Percentiles rank a stretch among this genome's conserved stretches.
Evolutionary conservation across 2,113 vertebrate genomes (phyloP).

Genomic region (Tychaedon coryphoeus): DNA sequence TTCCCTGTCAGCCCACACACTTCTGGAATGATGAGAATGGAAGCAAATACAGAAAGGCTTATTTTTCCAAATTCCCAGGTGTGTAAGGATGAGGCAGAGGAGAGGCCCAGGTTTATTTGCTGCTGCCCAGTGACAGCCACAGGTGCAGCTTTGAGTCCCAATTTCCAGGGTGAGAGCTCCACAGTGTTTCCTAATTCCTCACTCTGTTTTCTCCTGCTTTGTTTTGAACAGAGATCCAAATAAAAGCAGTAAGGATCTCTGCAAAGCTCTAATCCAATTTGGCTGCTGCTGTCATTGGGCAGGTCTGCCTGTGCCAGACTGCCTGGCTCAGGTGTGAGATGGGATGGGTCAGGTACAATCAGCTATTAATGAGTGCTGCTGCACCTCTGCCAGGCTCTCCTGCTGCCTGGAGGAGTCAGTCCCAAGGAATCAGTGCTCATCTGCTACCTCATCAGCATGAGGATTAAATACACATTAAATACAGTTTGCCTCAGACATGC

Average conservation of each 20-base stretch:
- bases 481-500: background rate
- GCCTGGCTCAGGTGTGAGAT: background rate
- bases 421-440: background rate
- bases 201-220: background rate
- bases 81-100: background rate
- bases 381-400: background rate
- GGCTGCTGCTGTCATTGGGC: background rate
- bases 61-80: slow-evolving; percentile 93
- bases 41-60: slow-evolving; percentile 92
- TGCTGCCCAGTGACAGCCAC: background rate
- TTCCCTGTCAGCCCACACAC: slow-evolving; percentile 93
- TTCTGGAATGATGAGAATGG: slow-evolving; percentile 96
- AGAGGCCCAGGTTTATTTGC: background rate
- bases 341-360: background rate
- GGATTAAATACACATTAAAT: background rate
- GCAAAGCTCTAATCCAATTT: background rate
- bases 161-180: background rate
- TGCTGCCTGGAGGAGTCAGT: background rate
- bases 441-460: background rate
- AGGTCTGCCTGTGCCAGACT: background rate
- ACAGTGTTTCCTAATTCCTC: rapidly evolving
- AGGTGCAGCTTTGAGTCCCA: background rate
- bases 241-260: background rate
- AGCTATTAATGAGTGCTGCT: background rate
- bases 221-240: background rate